A percentile compares a stretch with the other conserved stretches of the same genome.
These are phyloP conservation scores for Idaea dimidiata DNA, from an alignment of 2,888 invertebrate species.

Conservation along the genomic window DNA sequence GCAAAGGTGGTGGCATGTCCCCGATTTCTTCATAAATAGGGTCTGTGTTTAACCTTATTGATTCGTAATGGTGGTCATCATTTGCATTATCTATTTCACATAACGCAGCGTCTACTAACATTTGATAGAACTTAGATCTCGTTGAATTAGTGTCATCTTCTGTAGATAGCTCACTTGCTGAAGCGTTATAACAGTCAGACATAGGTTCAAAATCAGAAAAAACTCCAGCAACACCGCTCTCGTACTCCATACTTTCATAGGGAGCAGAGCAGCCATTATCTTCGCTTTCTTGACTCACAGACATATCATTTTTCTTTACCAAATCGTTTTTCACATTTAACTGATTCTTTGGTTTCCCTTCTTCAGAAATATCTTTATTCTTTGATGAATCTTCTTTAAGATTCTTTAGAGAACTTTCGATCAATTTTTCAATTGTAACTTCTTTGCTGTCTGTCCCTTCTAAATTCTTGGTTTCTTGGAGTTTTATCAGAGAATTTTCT, in stretches of 20 bases:
- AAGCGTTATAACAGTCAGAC: conserved; percentile 88
- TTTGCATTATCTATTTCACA: conserved; percentile 84
- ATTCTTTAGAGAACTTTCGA: conserved; percentile 70
- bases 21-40: conserved; percentile 90
- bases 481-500: conserved; percentile 84
- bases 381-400: conserved; percentile 60
- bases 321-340: conserved; percentile 40
- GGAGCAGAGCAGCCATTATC: conserved; percentile 85
- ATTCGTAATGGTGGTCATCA: conserved; percentile 87
- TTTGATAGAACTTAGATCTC: conserved; percentile 86
- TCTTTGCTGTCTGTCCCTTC: conserved; percentile 70
- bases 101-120: conserved; percentile 85
- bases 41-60: conserved; percentile 84
- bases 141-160: conserved; percentile 84
- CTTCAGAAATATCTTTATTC: conserved; percentile 31
- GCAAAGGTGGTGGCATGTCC: conserved; percentile 89
- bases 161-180: conserved; percentile 83
- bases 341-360: conserved; percentile 45
- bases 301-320: conserved; percentile 44
- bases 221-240: conserved; percentile 78
- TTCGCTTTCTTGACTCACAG: conserved; percentile 60
- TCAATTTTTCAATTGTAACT: conserved; percentile 75
- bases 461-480: conserved; percentile 73
- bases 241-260: conserved; percentile 88
- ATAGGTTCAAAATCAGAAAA: conserved; percentile 79